Conservation (phyloP, 2,113 vertebrate species). For the Philantomba maxwellii region DNA sequence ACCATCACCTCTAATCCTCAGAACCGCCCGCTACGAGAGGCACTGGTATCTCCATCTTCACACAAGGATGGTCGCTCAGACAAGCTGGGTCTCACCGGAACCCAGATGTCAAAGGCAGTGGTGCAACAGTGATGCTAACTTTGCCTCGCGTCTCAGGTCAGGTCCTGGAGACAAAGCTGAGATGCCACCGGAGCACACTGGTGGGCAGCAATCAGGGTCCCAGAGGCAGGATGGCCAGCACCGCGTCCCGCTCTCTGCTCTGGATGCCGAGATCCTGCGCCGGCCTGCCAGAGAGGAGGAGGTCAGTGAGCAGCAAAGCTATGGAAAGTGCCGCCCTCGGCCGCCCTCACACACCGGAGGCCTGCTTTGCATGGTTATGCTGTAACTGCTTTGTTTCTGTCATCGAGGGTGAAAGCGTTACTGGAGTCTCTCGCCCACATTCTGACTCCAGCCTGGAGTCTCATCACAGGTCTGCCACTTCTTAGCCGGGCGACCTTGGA, state of each 20-base stretch:
- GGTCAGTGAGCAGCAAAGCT: background rate
- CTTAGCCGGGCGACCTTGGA: background rate
- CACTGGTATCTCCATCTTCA: background rate
- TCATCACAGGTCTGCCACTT: background rate
- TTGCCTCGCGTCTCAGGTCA: fast-evolving
- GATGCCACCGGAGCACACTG: fast-evolving
- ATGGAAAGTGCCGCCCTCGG: no score
- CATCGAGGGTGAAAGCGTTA: background rate
- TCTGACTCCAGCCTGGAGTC: background rate
- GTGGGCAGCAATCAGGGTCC: background rate
- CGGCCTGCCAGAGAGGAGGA: background rate
- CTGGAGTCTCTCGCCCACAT: background rate
- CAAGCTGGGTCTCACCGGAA: background rate
- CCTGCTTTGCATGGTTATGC: background rate
- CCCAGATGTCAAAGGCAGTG: background rate
- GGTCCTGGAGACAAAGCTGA: background rate
- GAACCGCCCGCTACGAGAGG: fast-evolving
- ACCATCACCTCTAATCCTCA: background rate
- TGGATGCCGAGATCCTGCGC: fast-evolving
- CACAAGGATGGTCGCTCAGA: background rate
- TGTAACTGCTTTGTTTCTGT: background rate
- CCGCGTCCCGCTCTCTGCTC: fast-evolving
- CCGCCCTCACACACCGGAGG: fast-evolving
- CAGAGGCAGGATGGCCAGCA: fast-evolving
- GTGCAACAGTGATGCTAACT: background rate